Conservation (phyloP, 2,888 invertebrate species). For the Oasisia sp. region DNA sequence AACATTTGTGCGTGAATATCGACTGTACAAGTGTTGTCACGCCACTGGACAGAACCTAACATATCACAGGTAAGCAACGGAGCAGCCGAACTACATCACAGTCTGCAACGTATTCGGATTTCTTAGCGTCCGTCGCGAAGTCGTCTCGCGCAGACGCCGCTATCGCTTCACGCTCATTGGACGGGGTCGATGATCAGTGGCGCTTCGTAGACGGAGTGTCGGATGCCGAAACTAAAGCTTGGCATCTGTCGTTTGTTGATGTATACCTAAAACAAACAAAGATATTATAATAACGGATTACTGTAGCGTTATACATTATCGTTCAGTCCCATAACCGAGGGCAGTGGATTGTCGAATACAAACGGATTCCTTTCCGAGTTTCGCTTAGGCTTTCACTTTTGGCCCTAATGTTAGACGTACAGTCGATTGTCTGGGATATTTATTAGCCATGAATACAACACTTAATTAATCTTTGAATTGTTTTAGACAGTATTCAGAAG, state of each 20-base stretch:
- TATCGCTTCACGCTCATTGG: neutral
- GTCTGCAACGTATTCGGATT: constrained; percentile 1
- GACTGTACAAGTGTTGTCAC: constrained; percentile 5
- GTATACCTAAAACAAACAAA: constrained; percentile 46
- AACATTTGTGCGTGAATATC: neutral
- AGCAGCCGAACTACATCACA: neutral
- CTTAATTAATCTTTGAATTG: too few species aligned
- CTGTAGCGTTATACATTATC: neutral
- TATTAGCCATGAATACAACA: too few species aligned
- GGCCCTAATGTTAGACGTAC: too few species aligned
- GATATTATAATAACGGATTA: neutral
- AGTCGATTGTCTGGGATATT: too few species aligned
- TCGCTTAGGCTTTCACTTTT: too few species aligned
- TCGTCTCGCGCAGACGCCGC: constrained; percentile 4
- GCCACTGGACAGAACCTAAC: neutral
- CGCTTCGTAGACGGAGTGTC: constrained; percentile 61
- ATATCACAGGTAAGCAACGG: constrained; percentile 4
- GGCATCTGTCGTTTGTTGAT: constrained; percentile 56
- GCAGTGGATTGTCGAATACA: too few species aligned
- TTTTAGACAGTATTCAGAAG: too few species aligned
- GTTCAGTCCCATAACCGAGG: too few species aligned
- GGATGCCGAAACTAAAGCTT: constrained; percentile 65
- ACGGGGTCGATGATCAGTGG: constrained; percentile 37
- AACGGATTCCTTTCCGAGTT: too few species aligned
- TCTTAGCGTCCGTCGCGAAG: neutral